A percentile compares a stretch with the other conserved stretches of the same genome.
phyloP scores from a whole-genome alignment of 2,797 vertebrate species.

The Tragelaphus eurycerus region DNA sequence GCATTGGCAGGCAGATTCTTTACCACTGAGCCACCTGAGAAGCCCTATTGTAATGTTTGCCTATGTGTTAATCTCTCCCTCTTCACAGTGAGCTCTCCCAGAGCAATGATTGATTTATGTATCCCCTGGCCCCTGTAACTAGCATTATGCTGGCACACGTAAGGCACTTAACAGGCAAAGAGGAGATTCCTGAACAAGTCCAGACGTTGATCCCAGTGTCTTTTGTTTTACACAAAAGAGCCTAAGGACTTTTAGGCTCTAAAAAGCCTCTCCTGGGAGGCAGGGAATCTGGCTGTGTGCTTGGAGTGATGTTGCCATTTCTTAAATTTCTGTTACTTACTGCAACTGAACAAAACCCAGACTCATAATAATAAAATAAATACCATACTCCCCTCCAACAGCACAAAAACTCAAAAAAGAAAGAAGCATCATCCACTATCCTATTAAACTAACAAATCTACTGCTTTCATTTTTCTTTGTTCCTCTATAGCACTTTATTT shows the following conservation, averaged over 20 bases:
- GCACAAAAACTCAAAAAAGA: neutral
- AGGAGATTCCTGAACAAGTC: neutral
- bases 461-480: conserved; percentile 8
- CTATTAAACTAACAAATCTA: neutral
- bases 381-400: neutral
- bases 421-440: neutral
- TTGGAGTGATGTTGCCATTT: neutral
- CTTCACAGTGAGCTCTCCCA: neutral
- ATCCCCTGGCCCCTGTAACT: neutral
- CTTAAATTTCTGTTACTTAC: conserved; percentile 1
- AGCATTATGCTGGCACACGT: neutral
- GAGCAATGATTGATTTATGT: neutral
- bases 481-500: neutral
- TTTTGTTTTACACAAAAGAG: too few relatives aligned
- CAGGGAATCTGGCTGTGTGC: neutral
- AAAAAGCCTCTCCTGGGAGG: neutral
- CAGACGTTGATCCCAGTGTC: neutral
- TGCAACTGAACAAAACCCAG: neutral
- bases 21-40: neutral
- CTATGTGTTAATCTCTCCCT: neutral
- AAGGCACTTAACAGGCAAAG: neutral
- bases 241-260: neutral
- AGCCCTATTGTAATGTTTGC: neutral
- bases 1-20: neutral
- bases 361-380: neutral